A percentile compares a stretch with the other conserved stretches of the same genome.
Evolutionary conservation across 2,797 vertebrate species (phyloP).

Genomic region (Manis crassicaudata): DNA sequence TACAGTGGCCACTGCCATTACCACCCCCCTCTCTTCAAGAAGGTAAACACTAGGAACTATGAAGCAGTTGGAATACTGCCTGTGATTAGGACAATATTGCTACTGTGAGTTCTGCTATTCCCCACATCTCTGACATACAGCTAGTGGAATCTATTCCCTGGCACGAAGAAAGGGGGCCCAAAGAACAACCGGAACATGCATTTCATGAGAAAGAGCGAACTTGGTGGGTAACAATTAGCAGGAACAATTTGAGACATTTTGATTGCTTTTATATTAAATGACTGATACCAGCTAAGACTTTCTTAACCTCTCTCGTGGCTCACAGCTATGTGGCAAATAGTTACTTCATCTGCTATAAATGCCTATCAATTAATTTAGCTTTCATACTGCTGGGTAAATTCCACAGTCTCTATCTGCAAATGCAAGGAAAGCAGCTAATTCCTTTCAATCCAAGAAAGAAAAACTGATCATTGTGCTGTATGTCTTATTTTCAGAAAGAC

Average conservation of each 20-base stretch:
- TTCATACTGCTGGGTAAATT: neutral
- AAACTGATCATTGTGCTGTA: neutral
- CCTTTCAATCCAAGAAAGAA: slow-evolving; percentile 32
- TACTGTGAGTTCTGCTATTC: neutral
- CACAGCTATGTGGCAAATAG: neutral
- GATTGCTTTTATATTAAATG: slow-evolving; percentile 13
- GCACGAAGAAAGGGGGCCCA: neutral
- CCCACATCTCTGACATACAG: neutral
- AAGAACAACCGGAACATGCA: slow-evolving; percentile 17
- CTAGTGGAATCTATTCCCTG: neutral
- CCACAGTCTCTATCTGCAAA: neutral
- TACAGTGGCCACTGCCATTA: neutral
- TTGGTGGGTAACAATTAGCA: neutral
- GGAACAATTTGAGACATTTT: slow-evolving; percentile 39
- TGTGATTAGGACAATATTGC: slow-evolving; percentile 6
- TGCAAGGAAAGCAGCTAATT: neutral
- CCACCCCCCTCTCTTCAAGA: slow-evolving; percentile 6
- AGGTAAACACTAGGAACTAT: neutral
- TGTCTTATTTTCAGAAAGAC: slow-evolving; percentile 51
- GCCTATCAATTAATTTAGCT: slow-evolving; percentile 40
- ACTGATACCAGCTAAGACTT: neutral
- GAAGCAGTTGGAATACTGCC: neutral
- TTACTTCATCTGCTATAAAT: slow-evolving; percentile 43
- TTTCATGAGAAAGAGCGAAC: slow-evolving; percentile 4
- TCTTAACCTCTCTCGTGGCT: slow-evolving; percentile 23